Percentiles rank a stretch among this genome's conserved stretches.
Conservation (phyloP, 2,888 invertebrate genomes). For the Azorinus chamasolen region DNA sequence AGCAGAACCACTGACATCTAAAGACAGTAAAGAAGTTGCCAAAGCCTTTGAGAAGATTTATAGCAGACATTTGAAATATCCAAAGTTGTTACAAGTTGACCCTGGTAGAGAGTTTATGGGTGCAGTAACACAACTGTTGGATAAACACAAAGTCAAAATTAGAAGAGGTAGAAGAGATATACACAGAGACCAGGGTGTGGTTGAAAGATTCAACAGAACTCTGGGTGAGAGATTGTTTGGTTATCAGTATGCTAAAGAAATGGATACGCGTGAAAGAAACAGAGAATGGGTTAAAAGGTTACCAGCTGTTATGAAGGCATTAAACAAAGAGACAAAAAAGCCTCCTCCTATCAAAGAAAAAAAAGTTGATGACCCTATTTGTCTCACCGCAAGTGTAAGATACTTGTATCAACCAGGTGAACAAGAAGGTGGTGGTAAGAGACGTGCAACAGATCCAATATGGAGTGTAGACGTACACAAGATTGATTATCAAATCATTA, state of each 20-base stretch:
- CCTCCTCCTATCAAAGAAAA: conserved; percentile 23
- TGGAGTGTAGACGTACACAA: no score
- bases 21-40: conserved; percentile 55
- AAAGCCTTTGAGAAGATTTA: no score
- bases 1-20: conserved; percentile 59
- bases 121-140: conserved; percentile 32
- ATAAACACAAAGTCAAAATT: no score
- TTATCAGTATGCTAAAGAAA: conserved; percentile 57
- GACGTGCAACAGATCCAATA: conserved; percentile 53
- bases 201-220: conserved; percentile 57
- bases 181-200: conserved; percentile 56
- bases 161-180: conserved; percentile 40
- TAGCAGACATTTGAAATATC: no score
- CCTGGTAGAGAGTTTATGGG: conserved; percentile 58
- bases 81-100: conserved; percentile 54
- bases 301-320: conserved; percentile 44
- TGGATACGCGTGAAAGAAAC: conserved; percentile 32
- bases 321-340: conserved; percentile 49
- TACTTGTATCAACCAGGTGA: conserved; percentile 55
- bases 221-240: conserved; percentile 57
- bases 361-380: conserved; percentile 24
- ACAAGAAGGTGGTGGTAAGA: conserved; percentile 53
- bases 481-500: no score
- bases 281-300: conserved; percentile 57
- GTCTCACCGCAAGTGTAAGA: conserved; percentile 34